These are phyloP conservation scores for Drosophila subobscura DNA, from an alignment of 1,140 invertebrate species.

Conservation along the genomic window DNA sequence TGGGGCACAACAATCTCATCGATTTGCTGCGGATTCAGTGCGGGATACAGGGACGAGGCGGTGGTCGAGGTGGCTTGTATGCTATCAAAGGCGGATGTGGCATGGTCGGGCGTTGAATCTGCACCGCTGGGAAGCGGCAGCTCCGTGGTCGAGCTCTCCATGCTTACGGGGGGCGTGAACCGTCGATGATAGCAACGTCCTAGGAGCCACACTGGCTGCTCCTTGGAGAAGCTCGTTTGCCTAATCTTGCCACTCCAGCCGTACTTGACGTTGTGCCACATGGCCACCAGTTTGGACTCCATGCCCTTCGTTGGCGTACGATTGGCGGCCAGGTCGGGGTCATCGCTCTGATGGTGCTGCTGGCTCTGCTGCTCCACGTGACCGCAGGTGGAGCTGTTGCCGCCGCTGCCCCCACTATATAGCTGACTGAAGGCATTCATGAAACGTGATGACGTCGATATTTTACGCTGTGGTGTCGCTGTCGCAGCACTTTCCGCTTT, in stretches of 20 bases:
- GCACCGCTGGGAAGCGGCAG: conserved; percentile 83
- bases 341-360: conserved; percentile 16
- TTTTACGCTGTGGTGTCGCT: conserved; percentile 76
- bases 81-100: conserved; percentile 67
- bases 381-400: conserved; percentile 35
- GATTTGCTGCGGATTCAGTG: conserved; percentile 67
- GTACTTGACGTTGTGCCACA: conserved; percentile 96
- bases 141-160: conserved; percentile 88
- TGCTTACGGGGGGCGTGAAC: conserved; percentile 86
- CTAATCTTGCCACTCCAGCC: conserved; percentile 93
- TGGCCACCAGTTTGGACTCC: conserved; percentile 91
- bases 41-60: conserved; percentile 56
- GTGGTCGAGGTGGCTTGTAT: conserved; percentile 40
- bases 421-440: conserved; percentile 82
- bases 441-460: conserved; percentile 81
- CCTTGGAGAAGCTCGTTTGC: conserved; percentile 91
- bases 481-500: conserved; percentile 62
- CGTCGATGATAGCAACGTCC: conserved; percentile 92
- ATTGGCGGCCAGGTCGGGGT: conserved; percentile 58
- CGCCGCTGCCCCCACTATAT: conserved; percentile 55
- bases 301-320: conserved; percentile 86
- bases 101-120: conserved; percentile 58
- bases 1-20: conserved; percentile 81
- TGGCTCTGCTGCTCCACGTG: conserved; percentile 58
- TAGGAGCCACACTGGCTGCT: conserved; percentile 93